A percentile compares a stretch with the other conserved stretches of the same genome.
These are phyloP conservation scores for Oedothorax gibbosus DNA, from an alignment of 1,140 invertebrate genomes.

Conservation along the genomic window DNA sequence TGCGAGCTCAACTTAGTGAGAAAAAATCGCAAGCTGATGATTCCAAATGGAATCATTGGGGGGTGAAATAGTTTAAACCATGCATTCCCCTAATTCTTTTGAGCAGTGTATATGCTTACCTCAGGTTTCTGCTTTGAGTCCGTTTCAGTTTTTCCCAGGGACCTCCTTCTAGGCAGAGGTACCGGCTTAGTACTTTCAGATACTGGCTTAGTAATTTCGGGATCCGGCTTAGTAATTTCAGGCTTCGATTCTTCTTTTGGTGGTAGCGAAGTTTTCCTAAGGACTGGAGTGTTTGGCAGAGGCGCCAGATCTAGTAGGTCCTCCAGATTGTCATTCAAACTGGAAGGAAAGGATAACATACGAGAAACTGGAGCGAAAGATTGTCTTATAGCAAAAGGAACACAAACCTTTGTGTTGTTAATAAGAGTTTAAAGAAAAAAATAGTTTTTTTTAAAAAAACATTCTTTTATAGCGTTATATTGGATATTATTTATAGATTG, in stretches of 20 bases:
- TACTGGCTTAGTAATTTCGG: neutral
- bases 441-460: neutral
- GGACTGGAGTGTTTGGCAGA: conserved; percentile 6
- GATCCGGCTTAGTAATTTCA: neutral
- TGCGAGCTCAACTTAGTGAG: no score
- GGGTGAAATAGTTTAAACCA: no score
- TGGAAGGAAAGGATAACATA: conserved; percentile 4
- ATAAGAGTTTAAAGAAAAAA: neutral
- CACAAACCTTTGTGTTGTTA: no score
- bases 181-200: conserved; percentile 1
- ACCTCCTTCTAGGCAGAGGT: conserved; percentile 32
- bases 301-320: conserved; percentile 29
- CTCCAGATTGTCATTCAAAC: conserved; percentile 33
- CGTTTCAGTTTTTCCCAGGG: conserved; percentile 6
- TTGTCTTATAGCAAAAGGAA: no score
- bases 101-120: neutral
- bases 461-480: neutral
- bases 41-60: no score
- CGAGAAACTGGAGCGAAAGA: neutral
- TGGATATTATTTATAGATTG: no score
- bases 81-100: no score
- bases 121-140: conserved; percentile 4
- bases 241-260: neutral
- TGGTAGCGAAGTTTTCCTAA: neutral
- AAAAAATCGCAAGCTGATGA: no score